A percentile compares a stretch with the other conserved stretches of the same genome.
phyloP scores from a whole-genome alignment of 2,113 vertebrate species.

The Zosterops borbonicus region DNA sequence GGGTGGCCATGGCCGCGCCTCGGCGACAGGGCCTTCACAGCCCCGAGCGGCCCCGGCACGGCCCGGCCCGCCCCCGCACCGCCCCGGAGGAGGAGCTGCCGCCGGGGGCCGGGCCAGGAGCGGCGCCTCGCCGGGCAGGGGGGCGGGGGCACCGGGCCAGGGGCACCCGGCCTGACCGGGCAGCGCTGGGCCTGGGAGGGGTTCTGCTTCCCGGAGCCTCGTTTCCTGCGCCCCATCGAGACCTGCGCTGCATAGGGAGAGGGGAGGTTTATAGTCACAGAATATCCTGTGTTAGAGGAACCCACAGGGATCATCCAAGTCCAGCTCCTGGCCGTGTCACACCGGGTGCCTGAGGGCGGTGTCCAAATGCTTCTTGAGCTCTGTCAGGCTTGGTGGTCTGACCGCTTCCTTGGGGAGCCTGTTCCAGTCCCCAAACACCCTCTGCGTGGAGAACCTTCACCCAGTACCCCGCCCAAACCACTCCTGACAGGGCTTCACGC shows the following conservation, averaged over 20 bases:
- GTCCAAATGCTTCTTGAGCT: neutral
- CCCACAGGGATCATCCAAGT: no score
- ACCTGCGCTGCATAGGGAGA: accelerated
- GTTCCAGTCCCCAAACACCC: neutral
- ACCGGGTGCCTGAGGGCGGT: neutral
- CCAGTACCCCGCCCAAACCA: neutral
- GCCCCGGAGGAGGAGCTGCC: no score
- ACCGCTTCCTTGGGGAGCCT: neutral
- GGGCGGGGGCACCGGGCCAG: accelerated
- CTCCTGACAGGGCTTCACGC: no score
- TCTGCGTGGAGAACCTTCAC: neutral
- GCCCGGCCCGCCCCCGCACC: no score
- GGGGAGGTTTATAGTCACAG: no score
- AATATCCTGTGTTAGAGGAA: no score
- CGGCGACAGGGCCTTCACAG: no score
- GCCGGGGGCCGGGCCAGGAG: neutral
- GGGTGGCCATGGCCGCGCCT: no score
- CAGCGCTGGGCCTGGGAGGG: accelerated
- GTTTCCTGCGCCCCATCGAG: accelerated
- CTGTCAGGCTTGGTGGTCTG: neutral
- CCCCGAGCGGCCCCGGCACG: no score
- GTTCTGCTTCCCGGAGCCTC: accelerated
- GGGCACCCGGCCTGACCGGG: no score
- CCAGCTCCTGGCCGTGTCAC: neutral
- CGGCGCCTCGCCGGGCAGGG: accelerated